A percentile compares a stretch with the other conserved stretches of the same genome.
phyloP scores from a whole-genome alignment of 1,140 invertebrate species.

The Galleria mellonella region DNA sequence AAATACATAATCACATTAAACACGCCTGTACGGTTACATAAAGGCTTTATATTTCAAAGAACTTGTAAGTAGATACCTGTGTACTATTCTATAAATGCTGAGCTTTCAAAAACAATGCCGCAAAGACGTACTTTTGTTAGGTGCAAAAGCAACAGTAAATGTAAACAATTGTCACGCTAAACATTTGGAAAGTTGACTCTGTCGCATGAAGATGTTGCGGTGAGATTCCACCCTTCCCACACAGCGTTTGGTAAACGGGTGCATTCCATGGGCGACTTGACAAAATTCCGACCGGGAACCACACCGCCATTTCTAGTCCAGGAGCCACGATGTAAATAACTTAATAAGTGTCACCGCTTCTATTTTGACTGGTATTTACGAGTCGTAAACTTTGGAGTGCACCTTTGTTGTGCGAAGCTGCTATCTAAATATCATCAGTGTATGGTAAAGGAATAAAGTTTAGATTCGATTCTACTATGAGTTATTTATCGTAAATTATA shows the following conservation, averaged over 20 bases:
- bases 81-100: too few relatives aligned
- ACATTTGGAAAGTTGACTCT: conserved; percentile 46
- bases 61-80: too few relatives aligned
- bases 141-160: conserved; percentile 4
- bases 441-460: too few relatives aligned
- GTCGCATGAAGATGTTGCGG: conserved; percentile 57
- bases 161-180: conserved; percentile 13
- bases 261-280: conserved; percentile 45
- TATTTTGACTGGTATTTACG: conserved; percentile 8
- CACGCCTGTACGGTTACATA: too few relatives aligned
- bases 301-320: conserved; percentile 16
- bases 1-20: too few relatives aligned
- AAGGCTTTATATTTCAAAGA: too few relatives aligned
- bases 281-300: conserved; percentile 33
- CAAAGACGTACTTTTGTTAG: neutral
- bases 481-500: too few relatives aligned
- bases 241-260: conserved; percentile 38
- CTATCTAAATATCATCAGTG: too few relatives aligned
- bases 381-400: neutral
- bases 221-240: conserved; percentile 34
- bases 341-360: conserved; percentile 45
- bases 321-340: conserved; percentile 39
- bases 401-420: neutral
- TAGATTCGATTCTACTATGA: too few relatives aligned
- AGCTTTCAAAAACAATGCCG: conserved; percentile 15